Base-by-base conservation (phyloP, 2,888 invertebrate species). In the Lamellibrachia columna region DNA sequence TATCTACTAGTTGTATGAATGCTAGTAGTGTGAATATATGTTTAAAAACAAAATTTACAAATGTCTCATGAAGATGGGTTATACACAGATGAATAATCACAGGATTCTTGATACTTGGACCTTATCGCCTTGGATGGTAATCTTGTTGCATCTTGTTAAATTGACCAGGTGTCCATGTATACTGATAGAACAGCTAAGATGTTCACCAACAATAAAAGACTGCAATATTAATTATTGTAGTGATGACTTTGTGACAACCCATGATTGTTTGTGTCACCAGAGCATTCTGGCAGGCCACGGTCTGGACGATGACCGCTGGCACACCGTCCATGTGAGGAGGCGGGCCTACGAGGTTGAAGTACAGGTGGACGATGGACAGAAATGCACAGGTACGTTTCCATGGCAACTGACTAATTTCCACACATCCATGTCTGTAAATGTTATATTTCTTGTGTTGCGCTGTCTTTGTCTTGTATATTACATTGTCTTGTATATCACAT, bases 241-340 rank as follows among this genome's bases (percentile, higher is more conserved):
- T 15, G 75, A 75, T 22, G 22, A 75, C 75, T 75, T 75, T 75
- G 75, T 75, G 22, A 75, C 75, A 75, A 6, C 22, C n/a, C n/a
- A 75, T 75, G 40, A 40, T 40, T 40, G 75, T 75, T 75, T 75
- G 75, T 22, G 75, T 75, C 75, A 8, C 3, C 97, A 98, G 98
- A 98, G 98, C 94, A 97, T 98, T 93, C 97, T 98, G 93, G 98
- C 98, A 92, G 98, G 99, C 22, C 98, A 98, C 94, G 98, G 98
- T 92, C 96, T 98, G 92, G 98, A 98, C 94, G 99, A 99, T 96
- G 98, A 98, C 96, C 98, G 98, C 96, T 99, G 99, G 99, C 99
- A 99, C 97, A 98, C 98, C n/a, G 97, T 99, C 92, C 97, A 98
- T 94, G 98, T 98, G 96, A 98, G 98, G 2, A 97, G 99, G 93